A percentile compares a stretch with the other conserved stretches of the same genome.
These are phyloP conservation scores for Silvanus unidentatus DNA, from an alignment of 2,888 invertebrate species.

Conservation along the genomic window DNA sequence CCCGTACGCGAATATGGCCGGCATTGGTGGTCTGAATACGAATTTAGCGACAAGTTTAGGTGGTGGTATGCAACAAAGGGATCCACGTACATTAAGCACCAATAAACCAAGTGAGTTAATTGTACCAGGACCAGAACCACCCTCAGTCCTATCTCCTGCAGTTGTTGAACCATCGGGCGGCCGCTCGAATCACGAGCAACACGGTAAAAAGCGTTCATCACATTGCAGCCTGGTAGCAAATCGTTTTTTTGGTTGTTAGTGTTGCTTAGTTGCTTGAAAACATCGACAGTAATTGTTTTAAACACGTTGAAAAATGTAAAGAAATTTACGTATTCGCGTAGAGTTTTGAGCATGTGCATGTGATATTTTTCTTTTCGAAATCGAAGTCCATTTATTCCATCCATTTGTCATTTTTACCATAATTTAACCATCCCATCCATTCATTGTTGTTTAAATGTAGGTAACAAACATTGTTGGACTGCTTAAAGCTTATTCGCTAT, in stretches of 20 bases:
- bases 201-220: slow-evolving; percentile 43
- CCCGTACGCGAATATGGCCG: slow-evolving; percentile 47
- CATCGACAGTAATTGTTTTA: background rate
- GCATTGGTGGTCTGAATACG: slow-evolving; percentile 34
- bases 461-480: background rate
- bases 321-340: no score
- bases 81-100: slow-evolving; percentile 32
- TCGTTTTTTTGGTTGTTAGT: no score
- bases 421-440: no score
- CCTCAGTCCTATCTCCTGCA: slow-evolving; percentile 44
- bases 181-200: slow-evolving; percentile 29
- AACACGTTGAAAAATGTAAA: no score
- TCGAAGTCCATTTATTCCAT: no score
- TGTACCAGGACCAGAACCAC: slow-evolving; percentile 37
- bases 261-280: background rate
- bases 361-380: no score
- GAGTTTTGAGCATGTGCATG: no score
- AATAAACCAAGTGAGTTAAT: slow-evolving; percentile 62
- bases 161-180: slow-evolving; percentile 42
- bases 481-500: slow-evolving; percentile 1
- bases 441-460: background rate
- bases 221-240: no score
- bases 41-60: slow-evolving; percentile 7
- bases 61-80: slow-evolving; percentile 29
- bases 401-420: no score